Evolutionary conservation across 2,888 invertebrate genomes (phyloP).

Genomic region (Acanthosepion esculentum): DNA sequence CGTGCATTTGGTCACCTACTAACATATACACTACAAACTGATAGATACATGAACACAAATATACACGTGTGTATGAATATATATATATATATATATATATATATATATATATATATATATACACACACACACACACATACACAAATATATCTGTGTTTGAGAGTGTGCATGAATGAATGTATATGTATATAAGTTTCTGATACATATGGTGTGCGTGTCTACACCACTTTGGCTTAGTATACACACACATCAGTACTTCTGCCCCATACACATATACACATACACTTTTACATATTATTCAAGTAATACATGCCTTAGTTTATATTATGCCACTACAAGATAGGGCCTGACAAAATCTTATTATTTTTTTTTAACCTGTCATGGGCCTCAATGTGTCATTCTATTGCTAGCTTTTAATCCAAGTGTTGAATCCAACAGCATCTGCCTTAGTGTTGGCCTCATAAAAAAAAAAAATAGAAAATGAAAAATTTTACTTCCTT

Average conservation of each 20-base stretch:
- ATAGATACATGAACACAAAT: neutral
- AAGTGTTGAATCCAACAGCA: slow-evolving; percentile 47
- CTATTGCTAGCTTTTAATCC: slow-evolving; percentile 45
- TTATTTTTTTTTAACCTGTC: neutral
- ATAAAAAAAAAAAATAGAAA: neutral
- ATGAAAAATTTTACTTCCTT: slow-evolving; percentile 3
- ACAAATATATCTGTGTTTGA: slow-evolving; percentile 1
- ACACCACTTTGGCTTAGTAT: slow-evolving; percentile 17
- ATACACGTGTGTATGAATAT: neutral
- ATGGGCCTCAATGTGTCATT: slow-evolving; percentile 18
- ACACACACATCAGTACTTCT: neutral
- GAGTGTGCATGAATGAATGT: neutral
- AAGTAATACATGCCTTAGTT: slow-evolving; percentile 44
- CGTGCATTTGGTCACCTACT: neutral
- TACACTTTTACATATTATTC: slow-evolving; percentile 6
- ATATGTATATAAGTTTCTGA: slow-evolving; percentile 33
- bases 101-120: neutral
- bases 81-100: neutral
- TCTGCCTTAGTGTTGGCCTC: slow-evolving; percentile 44
- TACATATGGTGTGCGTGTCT: slow-evolving; percentile 4
- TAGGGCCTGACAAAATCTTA: neutral
- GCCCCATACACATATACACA: neutral
- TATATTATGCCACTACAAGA: neutral
- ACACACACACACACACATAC: neutral
- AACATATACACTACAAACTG: neutral